These are phyloP conservation scores for Prinia subflava DNA, from an alignment of 2,113 vertebrate genomes.

Conservation along the genomic window DNA sequence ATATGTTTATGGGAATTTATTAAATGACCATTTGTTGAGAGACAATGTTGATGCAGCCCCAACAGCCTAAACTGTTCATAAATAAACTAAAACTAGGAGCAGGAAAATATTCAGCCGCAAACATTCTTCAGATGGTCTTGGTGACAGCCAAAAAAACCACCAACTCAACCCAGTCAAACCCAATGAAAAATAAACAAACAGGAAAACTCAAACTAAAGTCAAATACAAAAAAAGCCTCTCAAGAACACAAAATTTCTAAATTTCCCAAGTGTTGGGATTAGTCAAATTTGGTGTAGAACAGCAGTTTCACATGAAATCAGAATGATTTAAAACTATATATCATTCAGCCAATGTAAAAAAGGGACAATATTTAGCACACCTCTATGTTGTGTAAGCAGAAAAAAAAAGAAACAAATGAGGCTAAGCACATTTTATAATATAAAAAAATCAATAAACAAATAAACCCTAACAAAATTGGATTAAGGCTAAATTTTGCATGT, in stretches of 20 bases:
- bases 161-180: background rate
- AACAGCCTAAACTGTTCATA: background rate
- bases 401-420: background rate
- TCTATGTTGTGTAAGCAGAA: background rate
- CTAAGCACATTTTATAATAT: background rate
- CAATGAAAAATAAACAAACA: background rate
- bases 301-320: background rate
- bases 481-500: background rate
- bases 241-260: background rate
- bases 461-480: background rate
- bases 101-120: background rate
- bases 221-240: background rate
- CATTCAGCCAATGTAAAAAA: background rate
- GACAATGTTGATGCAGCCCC: background rate
- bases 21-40: background rate
- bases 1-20: background rate
- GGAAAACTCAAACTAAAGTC: background rate
- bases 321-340: background rate
- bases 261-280: background rate
- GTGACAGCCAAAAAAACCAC: background rate
- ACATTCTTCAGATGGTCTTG: background rate
- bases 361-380: background rate
- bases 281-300: background rate
- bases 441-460: background rate
- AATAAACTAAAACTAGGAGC: background rate